phyloP scores from a whole-genome alignment of 2,113 vertebrate species.

The Galbula dea region DNA sequence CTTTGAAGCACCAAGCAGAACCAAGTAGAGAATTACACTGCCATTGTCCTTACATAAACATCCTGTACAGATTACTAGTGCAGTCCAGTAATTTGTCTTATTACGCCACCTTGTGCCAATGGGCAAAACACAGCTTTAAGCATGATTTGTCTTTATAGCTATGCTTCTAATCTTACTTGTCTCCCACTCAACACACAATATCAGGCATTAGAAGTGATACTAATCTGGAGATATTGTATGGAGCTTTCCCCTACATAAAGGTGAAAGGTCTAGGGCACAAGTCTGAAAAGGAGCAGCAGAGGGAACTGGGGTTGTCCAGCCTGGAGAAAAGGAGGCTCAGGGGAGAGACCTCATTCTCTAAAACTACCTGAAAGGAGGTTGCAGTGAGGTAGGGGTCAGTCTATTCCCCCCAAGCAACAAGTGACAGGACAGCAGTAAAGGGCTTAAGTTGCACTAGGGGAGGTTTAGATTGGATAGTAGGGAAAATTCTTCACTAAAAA shows the following conservation, averaged over 20 bases:
- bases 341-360: background rate
- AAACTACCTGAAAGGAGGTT: background rate
- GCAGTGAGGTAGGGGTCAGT: accelerated
- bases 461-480: background rate
- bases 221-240: background rate
- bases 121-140: background rate
- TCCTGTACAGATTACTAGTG: background rate
- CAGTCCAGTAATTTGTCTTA: background rate
- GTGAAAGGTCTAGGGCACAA: background rate
- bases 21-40: background rate
- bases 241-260: background rate
- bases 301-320: background rate
- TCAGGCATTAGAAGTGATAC: background rate
- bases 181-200: accelerated
- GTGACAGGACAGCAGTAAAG: background rate
- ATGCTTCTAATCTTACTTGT: background rate
- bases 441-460: background rate
- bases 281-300: accelerated
- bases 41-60: background rate
- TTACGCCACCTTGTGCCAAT: accelerated
- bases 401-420: background rate
- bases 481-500: background rate
- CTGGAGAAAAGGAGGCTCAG: background rate
- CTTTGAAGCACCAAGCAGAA: background rate
- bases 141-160: background rate